These are phyloP conservation scores for Syngnathoides biaculeatus DNA, from an alignment of 2,113 vertebrate genomes.

Conservation along the genomic window DNA sequence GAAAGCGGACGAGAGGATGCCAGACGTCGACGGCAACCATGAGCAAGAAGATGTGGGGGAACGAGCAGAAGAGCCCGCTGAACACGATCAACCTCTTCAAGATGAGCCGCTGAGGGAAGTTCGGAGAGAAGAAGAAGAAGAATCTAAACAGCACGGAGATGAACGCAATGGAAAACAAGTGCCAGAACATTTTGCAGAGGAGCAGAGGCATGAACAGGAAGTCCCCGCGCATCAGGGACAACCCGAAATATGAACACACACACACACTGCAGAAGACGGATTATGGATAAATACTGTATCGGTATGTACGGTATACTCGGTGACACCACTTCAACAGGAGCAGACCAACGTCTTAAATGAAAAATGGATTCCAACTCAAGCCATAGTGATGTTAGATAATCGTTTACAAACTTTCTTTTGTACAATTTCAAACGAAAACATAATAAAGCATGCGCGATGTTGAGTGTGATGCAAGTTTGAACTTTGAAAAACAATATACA, in stretches of 20 bases:
- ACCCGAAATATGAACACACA: conserved; percentile 59
- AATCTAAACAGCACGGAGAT: conserved; percentile 10
- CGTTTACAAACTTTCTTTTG: neutral
- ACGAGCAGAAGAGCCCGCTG: conserved; percentile 10
- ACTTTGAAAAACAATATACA: neutral
- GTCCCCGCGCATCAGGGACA: conserved; percentile 56
- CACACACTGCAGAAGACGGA: neutral
- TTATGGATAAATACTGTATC: neutral
- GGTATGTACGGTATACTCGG: neutral
- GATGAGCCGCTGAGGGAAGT: conserved; percentile 20
- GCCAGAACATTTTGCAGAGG: conserved; percentile 22
- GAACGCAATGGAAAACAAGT: conserved; percentile 29
- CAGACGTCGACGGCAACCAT: neutral
- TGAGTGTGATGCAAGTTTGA: neutral
- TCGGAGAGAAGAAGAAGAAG: conserved; percentile 9
- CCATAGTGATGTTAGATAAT: conserved; percentile 2
- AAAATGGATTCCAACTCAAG: conserved; percentile 22
- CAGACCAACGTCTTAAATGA: neutral
- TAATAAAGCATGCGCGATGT: neutral
- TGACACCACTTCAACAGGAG: neutral
- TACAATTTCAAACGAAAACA: neutral
- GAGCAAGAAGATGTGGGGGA: conserved; percentile 20
- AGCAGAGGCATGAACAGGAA: conserved; percentile 21
- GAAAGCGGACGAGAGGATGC: conserved; percentile 11
- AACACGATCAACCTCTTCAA: conserved; percentile 10